These are phyloP conservation scores for Cyanoderma ruficeps DNA, from an alignment of 2,113 vertebrate species.

Conservation along the genomic window DNA sequence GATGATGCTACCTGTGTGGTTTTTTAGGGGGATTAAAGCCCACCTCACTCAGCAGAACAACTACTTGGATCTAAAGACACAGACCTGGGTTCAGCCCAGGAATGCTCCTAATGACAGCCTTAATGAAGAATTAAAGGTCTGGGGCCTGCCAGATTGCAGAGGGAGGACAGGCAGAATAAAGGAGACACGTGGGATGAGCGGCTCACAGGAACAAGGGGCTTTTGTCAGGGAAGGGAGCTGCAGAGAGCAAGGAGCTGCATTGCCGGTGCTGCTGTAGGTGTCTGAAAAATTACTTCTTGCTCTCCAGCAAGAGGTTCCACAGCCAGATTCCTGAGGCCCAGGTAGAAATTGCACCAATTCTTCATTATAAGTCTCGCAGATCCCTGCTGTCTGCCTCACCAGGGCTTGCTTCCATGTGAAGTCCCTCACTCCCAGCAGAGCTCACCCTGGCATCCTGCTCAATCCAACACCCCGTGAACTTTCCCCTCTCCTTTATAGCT, in stretches of 20 bases:
- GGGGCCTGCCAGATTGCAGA: neutral
- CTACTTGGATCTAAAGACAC: neutral
- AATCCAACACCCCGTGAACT: neutral
- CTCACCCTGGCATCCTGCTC: neutral
- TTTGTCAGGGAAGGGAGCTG: neutral
- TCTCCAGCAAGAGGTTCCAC: neutral
- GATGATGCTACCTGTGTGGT: neutral
- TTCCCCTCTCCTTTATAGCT: neutral
- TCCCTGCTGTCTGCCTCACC: neutral
- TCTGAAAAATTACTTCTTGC: neutral
- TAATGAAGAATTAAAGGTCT: neutral
- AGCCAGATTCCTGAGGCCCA: neutral
- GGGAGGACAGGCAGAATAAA: neutral
- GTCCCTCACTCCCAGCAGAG: fast-evolving
- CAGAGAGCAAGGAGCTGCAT: neutral
- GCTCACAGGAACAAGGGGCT: neutral
- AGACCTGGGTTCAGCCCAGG: neutral
- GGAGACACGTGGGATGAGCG: neutral
- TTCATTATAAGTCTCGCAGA: neutral
- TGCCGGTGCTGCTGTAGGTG: neutral
- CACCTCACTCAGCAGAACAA: neutral
- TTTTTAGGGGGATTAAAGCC: neutral
- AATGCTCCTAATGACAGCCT: neutral
- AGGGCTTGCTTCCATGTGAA: neutral
- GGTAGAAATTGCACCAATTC: neutral